Percentiles rank a stretch among this genome's conserved stretches.
phyloP scores from a whole-genome alignment of 2,888 invertebrate genomes.

The Octodonta nipae region DNA sequence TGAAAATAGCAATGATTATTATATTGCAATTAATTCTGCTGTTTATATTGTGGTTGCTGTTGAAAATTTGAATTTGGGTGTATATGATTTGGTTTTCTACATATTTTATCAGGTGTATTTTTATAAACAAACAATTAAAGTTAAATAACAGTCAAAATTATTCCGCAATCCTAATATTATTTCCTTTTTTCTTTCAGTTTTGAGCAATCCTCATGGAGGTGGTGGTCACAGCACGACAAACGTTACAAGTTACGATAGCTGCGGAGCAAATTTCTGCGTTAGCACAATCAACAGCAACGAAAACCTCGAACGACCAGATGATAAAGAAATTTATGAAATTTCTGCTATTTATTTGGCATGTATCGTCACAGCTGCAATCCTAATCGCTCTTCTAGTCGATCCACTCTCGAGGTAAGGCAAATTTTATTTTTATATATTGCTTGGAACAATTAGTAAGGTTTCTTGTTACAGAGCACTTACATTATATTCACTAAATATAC shows the following conservation, averaged over 20 bases:
- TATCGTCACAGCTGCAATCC: constrained; percentile 69
- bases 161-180: not conserved
- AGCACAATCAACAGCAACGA: constrained; percentile 56
- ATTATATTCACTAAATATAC: too few relatives aligned
- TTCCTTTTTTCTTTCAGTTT: constrained; percentile 39
- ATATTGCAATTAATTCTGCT: too few relatives aligned
- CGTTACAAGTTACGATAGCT: constrained; percentile 41
- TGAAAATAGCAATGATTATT: too few relatives aligned
- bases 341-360: constrained; percentile 80
- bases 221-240: constrained; percentile 35
- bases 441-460: too few relatives aligned
- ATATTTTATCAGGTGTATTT: too few relatives aligned
- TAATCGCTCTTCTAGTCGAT: constrained; percentile 80
- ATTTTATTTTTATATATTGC: too few relatives aligned
- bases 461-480: too few relatives aligned
- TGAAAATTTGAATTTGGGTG: too few relatives aligned
- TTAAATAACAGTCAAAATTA: too few relatives aligned
- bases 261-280: constrained; percentile 75
- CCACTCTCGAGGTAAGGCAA: constrained; percentile 64
- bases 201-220: constrained; percentile 60
- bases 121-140: too few relatives aligned
- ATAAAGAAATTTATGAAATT: constrained; percentile 76
- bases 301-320: constrained; percentile 67
- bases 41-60: too few relatives aligned
- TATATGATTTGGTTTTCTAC: too few relatives aligned